Base-by-base conservation (phyloP, 2,113 vertebrate genomes). In the Hiodon alosoides region DNA sequence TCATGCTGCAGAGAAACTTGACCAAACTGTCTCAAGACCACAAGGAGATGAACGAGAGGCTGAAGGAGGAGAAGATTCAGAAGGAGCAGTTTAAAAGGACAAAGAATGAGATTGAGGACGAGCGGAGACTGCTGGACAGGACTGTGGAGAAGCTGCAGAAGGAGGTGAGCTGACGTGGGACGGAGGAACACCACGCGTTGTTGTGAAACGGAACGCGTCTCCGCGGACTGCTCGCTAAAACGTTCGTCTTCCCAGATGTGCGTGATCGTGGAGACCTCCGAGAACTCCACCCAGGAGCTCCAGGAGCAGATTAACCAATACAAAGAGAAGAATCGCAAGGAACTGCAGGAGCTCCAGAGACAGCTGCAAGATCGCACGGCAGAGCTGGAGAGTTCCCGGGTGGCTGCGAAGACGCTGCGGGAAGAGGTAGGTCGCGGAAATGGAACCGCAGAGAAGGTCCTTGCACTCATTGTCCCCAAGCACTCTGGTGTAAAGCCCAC, bases 301-400 rank as follows among this genome's bases (percentile, higher is more conserved):
- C 96, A 96, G 86, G 95, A 92, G 81, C 96, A 98, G 83, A 92
- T 99, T 78, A 90, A 95, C 75, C 93, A 95, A 76, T 95, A 94
- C 78, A 98, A 93, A 78, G 97, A 97, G 79, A 99, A 95, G 82
- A 95, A 94, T 77, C 92, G 92, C 48, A 87, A 82, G 78, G 95
- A 98, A 80, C 85, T 95, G 71, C 73, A 88, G 0, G 95, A 97
- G 65, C 83, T 94, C 82, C 95, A 98, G 79, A 91, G 86, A 64
- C 94, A 94, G 72, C 82, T 99, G 76, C 93, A 92, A 80, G 95
- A 96, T 64, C 93, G 93, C 77, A 91, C 83, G 50, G 81, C 91
- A 13, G 97, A 98, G 81, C 85, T 94, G 64, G 95, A 98, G 53
- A 95, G 93, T 73, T 90, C 87, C 16, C 88, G 85, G 9, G 80